Conservation (phyloP, 2,797 vertebrate genomes). For the Oreonectes daqikongensis region DNA sequence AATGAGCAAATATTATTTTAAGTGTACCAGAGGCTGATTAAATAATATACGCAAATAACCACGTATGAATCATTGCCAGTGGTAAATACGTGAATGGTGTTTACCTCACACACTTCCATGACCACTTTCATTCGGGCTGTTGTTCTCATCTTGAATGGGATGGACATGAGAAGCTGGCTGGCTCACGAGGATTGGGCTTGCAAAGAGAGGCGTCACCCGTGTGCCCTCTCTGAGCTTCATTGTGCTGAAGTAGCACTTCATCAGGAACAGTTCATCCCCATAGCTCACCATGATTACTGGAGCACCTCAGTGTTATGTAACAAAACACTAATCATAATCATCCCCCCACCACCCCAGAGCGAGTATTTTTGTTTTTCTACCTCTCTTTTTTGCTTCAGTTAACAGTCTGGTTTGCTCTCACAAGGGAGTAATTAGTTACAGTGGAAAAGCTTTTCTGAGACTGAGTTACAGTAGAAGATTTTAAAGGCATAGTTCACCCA, state of each 20-base stretch:
- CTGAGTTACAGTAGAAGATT: background rate
- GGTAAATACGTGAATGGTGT: background rate
- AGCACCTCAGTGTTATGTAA: constrained; percentile 67
- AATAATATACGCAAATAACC: constrained; percentile 18
- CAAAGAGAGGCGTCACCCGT: background rate
- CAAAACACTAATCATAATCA: constrained; percentile 68
- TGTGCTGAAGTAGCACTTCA: constrained; percentile 59
- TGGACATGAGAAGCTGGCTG: constrained; percentile 1
- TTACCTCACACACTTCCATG: constrained; percentile 19
- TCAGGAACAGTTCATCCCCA: constrained; percentile 57
- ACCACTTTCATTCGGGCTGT: constrained; percentile 18
- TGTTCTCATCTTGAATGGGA: constrained; percentile 26
- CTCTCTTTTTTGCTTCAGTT: constrained; percentile 22
- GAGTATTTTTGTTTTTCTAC: constrained; percentile 25
- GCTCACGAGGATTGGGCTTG: background rate
- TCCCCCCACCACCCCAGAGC: constrained; percentile 39
- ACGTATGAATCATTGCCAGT: background rate
- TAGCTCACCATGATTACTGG: constrained; percentile 65
- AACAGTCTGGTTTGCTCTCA: constrained; percentile 22
- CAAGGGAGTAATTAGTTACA: constrained; percentile 37
- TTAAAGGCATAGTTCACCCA: background rate
- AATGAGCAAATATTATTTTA: background rate
- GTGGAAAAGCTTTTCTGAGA: background rate
- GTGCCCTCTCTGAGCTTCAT: constrained; percentile 34
- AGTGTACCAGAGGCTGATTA: background rate